phyloP scores from a whole-genome alignment of 2,888 invertebrate genomes.

The Cerastoderma edule region DNA sequence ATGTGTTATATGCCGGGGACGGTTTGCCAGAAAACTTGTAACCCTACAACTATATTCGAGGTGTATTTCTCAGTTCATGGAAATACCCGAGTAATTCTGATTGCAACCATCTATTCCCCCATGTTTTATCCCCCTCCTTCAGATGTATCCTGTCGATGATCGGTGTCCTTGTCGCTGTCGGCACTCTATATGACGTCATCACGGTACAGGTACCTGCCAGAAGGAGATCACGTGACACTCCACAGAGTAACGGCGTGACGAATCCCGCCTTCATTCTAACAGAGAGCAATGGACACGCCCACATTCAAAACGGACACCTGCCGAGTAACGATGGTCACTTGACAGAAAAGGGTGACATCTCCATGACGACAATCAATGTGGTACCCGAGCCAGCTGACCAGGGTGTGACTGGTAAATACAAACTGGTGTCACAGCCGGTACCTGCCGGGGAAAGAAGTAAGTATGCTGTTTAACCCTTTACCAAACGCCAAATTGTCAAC shows the following conservation, averaged over 20 bases:
- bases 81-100: too few relatives aligned
- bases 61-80: too few relatives aligned
- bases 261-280: neutral
- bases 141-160: neutral
- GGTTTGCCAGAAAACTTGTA: too few relatives aligned
- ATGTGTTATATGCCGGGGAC: too few relatives aligned
- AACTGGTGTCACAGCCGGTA: constrained; percentile 4
- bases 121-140: too few relatives aligned
- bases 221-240: neutral
- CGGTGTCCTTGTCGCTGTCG: neutral
- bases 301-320: neutral
- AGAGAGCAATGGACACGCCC: neutral
- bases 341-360: neutral
- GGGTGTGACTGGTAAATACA: neutral
- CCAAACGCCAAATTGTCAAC: neutral
- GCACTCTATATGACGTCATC: constrained; percentile 22
- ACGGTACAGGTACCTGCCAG: constrained; percentile 12
- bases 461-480: neutral
- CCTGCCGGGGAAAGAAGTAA: constrained; percentile 9
- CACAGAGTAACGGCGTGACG: neutral
- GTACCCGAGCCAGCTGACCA: neutral
- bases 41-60: too few relatives aligned
- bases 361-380: constrained; percentile 1
- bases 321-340: neutral
- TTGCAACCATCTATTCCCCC: too few relatives aligned